A percentile compares a stretch with the other conserved stretches of the same genome.
Conservation (phyloP, 2,113 vertebrate genomes). For the Brachypteracias leptosomus region DNA sequence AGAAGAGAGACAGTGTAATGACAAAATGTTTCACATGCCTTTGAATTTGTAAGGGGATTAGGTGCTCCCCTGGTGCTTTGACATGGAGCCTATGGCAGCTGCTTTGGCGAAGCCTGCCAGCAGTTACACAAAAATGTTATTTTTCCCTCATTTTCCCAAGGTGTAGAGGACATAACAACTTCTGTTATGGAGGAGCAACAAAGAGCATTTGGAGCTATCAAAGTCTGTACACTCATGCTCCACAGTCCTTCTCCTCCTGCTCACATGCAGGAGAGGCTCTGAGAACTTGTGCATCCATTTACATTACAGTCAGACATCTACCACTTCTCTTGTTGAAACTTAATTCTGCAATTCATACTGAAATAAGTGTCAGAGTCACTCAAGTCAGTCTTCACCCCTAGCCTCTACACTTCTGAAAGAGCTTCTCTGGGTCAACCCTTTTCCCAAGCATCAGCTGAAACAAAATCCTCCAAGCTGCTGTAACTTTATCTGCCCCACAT, state of each 20-base stretch:
- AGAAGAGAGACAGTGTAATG: conserved; percentile 45
- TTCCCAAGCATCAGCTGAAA: conserved; percentile 53
- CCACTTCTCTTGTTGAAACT: neutral
- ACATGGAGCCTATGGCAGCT: conserved; percentile 35
- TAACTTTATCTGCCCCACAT: conserved; percentile 7
- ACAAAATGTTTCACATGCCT: conserved; percentile 57
- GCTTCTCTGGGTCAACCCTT: conserved; percentile 6
- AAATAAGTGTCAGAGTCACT: neutral
- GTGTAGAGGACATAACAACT: conserved; percentile 37
- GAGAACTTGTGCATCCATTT: neutral
- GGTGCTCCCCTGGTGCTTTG: conserved; percentile 7
- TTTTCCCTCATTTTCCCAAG: conserved; percentile 44
- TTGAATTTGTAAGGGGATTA: conserved; percentile 62
- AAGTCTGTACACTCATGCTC: neutral
- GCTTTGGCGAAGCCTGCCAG: conserved; percentile 42
- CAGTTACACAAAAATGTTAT: conserved; percentile 38
- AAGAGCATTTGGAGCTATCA: neutral
- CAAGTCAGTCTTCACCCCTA: neutral
- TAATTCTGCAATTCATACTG: neutral
- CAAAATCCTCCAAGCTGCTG: conserved; percentile 5
- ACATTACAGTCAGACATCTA: neutral
- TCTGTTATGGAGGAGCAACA: neutral
- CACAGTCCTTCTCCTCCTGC: neutral
- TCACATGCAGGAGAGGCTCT: neutral
- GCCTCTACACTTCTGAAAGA: neutral